Percentiles rank a stretch among this genome's conserved stretches.
phyloP scores from a whole-genome alignment of 2,113 vertebrate genomes.

The Etia nguti region DNA sequence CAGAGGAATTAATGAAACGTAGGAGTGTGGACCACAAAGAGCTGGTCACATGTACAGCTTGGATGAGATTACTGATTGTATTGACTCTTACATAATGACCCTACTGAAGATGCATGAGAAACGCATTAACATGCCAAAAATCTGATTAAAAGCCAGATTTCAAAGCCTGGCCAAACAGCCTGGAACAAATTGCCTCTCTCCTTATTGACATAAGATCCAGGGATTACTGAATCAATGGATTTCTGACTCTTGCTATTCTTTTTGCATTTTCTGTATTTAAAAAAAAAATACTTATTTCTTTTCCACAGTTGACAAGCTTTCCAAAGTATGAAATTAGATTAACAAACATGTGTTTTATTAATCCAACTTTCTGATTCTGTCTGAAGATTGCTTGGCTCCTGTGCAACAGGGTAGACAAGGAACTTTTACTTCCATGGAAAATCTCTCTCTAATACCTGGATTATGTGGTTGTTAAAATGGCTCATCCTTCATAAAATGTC shows the following conservation, averaged over 20 bases:
- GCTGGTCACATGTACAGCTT: slow-evolving; percentile 52
- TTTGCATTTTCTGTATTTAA: neutral
- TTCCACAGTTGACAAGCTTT: neutral
- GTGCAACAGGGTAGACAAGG: neutral
- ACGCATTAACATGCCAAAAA: slow-evolving; percentile 54
- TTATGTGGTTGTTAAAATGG: neutral
- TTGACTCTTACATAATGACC: slow-evolving; percentile 65
- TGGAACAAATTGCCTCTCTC: slow-evolving; percentile 43
- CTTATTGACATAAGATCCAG: slow-evolving; percentile 31
- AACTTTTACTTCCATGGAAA: neutral
- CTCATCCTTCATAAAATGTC: too few species aligned
- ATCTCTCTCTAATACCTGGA: neutral
- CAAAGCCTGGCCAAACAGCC: slow-evolving; percentile 25
- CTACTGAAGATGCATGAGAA: slow-evolving; percentile 53
- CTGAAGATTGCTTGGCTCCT: neutral
- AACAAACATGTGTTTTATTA: neutral
- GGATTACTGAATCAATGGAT: slow-evolving; percentile 36
- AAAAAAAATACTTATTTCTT: neutral
- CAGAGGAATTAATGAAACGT: slow-evolving; percentile 57
- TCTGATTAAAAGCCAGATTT: slow-evolving; percentile 48
- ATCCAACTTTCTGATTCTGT: neutral
- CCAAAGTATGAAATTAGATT: neutral
- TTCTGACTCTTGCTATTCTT: neutral
- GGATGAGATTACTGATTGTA: slow-evolving; percentile 58
- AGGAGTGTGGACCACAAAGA: slow-evolving; percentile 37